These are phyloP conservation scores for Chrysochloris asiatica DNA, from an alignment of 2,113 vertebrate genomes.

Conservation along the genomic window DNA sequence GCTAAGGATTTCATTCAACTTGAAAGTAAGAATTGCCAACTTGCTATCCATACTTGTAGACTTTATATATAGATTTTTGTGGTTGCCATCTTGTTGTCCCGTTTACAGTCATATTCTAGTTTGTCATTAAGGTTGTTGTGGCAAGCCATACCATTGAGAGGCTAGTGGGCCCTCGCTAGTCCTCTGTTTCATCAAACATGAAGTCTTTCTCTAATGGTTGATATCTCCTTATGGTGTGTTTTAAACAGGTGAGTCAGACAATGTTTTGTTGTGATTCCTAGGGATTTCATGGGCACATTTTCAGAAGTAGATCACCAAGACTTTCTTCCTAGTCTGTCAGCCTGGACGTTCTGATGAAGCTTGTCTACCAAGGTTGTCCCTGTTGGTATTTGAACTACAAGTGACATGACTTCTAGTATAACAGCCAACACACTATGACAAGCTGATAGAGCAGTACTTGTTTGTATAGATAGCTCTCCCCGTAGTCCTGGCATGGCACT, in stretches of 20 bases:
- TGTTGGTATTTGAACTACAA: neutral
- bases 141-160: neutral
- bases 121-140: neutral
- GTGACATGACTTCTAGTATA: neutral
- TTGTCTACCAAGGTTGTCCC: neutral
- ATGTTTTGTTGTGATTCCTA: neutral
- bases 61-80: conserved; percentile 4
- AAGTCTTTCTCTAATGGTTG: neutral
- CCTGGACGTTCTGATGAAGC: neutral
- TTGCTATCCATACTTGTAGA: neutral
- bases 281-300: neutral
- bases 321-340: no score
- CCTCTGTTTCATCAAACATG: neutral
- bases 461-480: neutral
- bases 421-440: neutral
- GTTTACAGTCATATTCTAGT: neutral
- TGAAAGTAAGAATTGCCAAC: neutral
- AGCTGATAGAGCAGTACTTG: neutral
- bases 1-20: no score
- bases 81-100: neutral
- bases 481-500: no score
- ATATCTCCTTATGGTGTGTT: neutral
- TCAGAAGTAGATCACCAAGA: neutral
- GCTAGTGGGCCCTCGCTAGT: neutral
- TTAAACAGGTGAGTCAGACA: neutral